Base-by-base conservation (phyloP, 1,140 invertebrate genomes). In the Drosophila sechellia region DNA sequence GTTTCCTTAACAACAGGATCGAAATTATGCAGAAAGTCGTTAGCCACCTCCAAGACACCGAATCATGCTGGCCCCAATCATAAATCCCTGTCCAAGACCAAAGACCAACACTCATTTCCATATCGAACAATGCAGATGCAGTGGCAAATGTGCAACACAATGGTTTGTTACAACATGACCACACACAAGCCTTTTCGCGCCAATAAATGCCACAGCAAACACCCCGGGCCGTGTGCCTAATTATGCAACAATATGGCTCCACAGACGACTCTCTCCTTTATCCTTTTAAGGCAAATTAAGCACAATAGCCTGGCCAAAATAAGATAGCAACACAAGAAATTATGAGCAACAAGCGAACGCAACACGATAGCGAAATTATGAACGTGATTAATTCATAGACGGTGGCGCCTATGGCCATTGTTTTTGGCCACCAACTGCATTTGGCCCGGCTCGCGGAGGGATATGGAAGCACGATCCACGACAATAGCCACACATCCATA, bases 331-430 rank as follows among this genome's bases (percentile, higher is more conserved):
- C 65, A 78, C 56, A 61, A 69, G 61, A 79, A 70, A 81, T 77
- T 81, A 86, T 79, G 66, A 87, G 79, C 79, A 76, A 66, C 54
- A 43, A 72, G 60, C 58, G 48, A 60, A 53, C 72, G 46, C 63
- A 73, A 89, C 83, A 87, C 84, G 83, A 87, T 52, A 71, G 61
- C 53, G 59, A 89, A 87, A 89, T 90, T 89, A 89, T 89, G 84
- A 89, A 89, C 84, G 80, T 89, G 84, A 89, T 89, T 89, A 89
- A 89, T 89, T 89, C 84, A 89, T 89, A 87, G 84, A 89, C 89
- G 84, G 79, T 89, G 84, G 83, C 84, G 84, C 84, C 74, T 89
- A n/a, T 34, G 73, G 79, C 85, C 72, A 85, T 89, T 89, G 84
- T 89, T 89, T 74, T 72, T 76, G 76, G 76, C 43, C 79, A 63